These are phyloP conservation scores for Alsophila aescularia DNA, from an alignment of 2,888 invertebrate species.

Conservation along the genomic window DNA sequence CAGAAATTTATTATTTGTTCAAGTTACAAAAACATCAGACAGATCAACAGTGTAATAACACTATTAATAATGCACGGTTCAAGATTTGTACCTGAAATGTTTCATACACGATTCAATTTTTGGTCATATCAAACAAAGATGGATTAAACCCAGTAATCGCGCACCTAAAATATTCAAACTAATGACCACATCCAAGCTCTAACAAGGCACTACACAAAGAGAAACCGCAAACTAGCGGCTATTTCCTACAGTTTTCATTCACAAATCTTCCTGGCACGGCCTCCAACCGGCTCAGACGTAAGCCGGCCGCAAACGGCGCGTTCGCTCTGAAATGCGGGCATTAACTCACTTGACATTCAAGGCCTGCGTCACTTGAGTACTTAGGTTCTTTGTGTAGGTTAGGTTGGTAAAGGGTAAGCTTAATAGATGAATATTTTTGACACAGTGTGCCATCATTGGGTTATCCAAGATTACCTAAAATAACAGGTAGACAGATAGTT, in stretches of 20 bases:
- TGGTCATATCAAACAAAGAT: too few relatives aligned
- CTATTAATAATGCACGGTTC: too few relatives aligned
- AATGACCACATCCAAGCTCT: not conserved
- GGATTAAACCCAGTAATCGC: too few relatives aligned
- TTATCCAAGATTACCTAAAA: not conserved
- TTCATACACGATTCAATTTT: too few relatives aligned
- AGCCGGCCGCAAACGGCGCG: constrained; percentile 20
- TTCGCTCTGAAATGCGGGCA: constrained; percentile 24
- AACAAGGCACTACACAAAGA: constrained; percentile 18
- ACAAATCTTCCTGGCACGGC: constrained; percentile 28
- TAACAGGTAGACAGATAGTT: not conserved
- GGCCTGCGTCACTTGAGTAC: constrained; percentile 25
- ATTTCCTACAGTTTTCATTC: constrained; percentile 33
- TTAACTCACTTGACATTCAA: constrained; percentile 39
- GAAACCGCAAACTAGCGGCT: constrained; percentile 29
- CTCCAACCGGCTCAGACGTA: constrained; percentile 4
- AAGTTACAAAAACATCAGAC: too few relatives aligned
- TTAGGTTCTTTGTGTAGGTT: constrained; percentile 26
- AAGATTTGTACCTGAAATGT: too few relatives aligned
- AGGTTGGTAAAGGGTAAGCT: constrained; percentile 4
- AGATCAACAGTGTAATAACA: too few relatives aligned
- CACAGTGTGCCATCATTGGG: not conserved
- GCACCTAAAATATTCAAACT: not conserved
- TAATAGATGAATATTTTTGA: constrained; percentile 6
- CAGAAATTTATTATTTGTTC: too few relatives aligned